Evolutionary conservation across 1,140 invertebrate genomes (phyloP), one percentile per base, ranked within the genome.

Genomic region (Varroa destructor): DNA sequence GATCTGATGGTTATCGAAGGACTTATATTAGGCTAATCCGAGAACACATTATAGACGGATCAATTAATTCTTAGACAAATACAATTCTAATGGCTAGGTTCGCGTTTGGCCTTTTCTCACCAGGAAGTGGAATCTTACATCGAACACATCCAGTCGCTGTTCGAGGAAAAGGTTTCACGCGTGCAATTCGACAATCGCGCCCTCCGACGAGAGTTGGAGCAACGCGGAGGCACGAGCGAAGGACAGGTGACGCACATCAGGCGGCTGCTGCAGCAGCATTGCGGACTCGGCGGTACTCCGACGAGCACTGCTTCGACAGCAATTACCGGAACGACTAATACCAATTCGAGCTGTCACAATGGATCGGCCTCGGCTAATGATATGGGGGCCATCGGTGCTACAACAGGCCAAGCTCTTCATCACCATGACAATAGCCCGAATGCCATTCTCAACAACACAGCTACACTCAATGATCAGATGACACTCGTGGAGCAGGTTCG

Each of bases 61-160:
- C 25, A 25, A 25, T 25, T 25, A 0, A 64, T 72, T 71, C 58
- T 72, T 37, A 72, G 40, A 42, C 43, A 58, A 72, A 72, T 61
- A 64, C 43, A 25, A 46, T 72, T 46, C n/a, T 0, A 58, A 72
- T 43, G 36, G 42, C 36, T 6, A 73, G 12, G 37, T 6, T 72
- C 14, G 0, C 46, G 54, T 46, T 25, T 42, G 73, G 46, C 73
- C 43, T 0, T 55, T 25, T 71, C 71, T 25, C 25, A 25, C 8
- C 55, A 76, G 76, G 76, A 76, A 73, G 75, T 76, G 25, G 75
- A 76, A 55, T 72, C 71, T 14, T 76, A 76, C 70, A 73, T 76
- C 70, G 75, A 76, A 64, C 75, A 75, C 43, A 74, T 76, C 43
- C 61, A 67, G 8, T 67, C 61, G 61, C 8, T 67, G 61, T 67